Conservation (phyloP, 2,113 vertebrate species). For the Laticauda laticaudata region DNA sequence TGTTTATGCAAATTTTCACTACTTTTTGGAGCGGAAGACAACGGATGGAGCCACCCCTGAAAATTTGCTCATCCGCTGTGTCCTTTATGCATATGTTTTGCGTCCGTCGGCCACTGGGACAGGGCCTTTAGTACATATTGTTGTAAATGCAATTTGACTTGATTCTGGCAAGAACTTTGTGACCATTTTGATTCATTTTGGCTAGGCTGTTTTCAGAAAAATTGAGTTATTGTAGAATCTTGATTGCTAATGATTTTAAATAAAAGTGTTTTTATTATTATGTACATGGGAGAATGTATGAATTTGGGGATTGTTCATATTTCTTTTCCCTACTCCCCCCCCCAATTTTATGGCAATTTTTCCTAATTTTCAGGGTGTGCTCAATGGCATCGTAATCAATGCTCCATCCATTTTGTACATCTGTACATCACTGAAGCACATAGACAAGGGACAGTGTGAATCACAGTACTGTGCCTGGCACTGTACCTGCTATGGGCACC, state of each 20-base stretch:
- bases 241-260: conserved; percentile 50
- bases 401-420: background rate
- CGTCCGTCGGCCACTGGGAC: too few species aligned
- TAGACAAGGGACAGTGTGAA: background rate
- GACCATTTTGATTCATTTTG: conserved; percentile 59
- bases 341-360: background rate
- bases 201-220: conserved; percentile 16
- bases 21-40: too few species aligned
- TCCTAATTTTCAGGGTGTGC: background rate
- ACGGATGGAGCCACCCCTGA: too few species aligned
- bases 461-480: background rate
- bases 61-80: too few species aligned
- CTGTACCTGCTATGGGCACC: background rate
- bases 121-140: conserved; percentile 52
- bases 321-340: background rate
- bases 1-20: too few species aligned
- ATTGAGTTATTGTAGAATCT: conserved; percentile 25
- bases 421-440: background rate
- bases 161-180: conserved; percentile 59
- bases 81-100: too few species aligned
- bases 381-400: background rate
- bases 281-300: conserved; percentile 39
- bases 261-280: conserved; percentile 41
- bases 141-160: conserved; percentile 68
- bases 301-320: conserved; percentile 26